Evolutionary conservation across 1,140 invertebrate genomes (phyloP), one percentile per base, ranked within the genome.

Genomic region (Lineus longissimus): DNA sequence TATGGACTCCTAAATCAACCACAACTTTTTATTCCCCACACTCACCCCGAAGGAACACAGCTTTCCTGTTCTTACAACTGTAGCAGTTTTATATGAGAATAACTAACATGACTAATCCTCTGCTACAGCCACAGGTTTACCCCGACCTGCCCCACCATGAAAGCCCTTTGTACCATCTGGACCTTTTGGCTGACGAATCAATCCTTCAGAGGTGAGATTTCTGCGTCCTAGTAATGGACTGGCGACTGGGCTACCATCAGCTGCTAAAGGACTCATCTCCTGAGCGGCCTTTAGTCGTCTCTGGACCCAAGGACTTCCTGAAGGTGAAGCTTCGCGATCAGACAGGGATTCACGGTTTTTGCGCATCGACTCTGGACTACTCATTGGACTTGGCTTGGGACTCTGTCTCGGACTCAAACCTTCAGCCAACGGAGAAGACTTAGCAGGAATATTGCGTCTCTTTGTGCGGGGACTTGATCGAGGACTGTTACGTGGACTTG

Each of bases 111-210:
- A n/a, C 33, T 36, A 36, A 15, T 36, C 15, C 15, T 36, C 33
- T 36, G 33, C 33, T 7, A 36, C 15, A 7, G 33, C 33, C 2
- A 57, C 22, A 59, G 58, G 58, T 27, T 59, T 59, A 40, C 63
- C 63, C 17, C 61, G 25, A 11, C 64, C 60, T 13, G 31, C 36
- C 23, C 58, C 57, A 23, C 45, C 47, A n/a, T 76, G 73, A 65
- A 94, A 94, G 30, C 92, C 92, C 56, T 86, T 85, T 27, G 90
- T 90, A 25, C 91, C 91, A 80, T 93, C 91, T 2, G 92, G 92
- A 7, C 91, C 92, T 62, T 87, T 85, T 0, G 92, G 92, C 77
- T 90, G 84, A 36, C 92, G 85, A n/a, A 91, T 83, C 17, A 91
- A 85, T 66, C 88, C 88, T 55, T 88, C 88, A 19, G 74, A 70